Evolutionary conservation across 2,113 vertebrate genomes (phyloP).

Genomic region (Saguinus imperator): DNA sequence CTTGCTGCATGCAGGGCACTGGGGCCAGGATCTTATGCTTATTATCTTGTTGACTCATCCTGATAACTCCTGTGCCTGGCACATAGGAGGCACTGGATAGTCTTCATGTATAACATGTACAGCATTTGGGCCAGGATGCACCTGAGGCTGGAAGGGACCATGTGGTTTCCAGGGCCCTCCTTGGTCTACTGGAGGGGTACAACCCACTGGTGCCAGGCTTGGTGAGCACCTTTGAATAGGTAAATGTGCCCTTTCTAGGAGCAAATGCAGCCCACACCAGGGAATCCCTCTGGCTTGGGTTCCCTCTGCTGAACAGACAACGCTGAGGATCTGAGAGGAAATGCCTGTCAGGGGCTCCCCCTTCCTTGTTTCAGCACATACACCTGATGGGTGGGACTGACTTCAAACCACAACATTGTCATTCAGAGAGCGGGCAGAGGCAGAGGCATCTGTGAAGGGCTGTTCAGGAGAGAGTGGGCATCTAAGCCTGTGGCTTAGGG

Average conservation of each 20-base stretch:
- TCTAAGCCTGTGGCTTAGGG: neutral
- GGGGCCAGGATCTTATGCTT: neutral
- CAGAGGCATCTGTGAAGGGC: neutral
- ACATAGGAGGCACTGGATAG: neutral
- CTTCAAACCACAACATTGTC: neutral
- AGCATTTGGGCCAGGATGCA: neutral
- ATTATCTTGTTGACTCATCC: neutral
- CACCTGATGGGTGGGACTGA: neutral
- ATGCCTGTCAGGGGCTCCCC: too few relatives aligned
- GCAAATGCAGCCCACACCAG: accelerated
- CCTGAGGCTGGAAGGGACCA: neutral
- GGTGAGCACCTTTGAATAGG: neutral
- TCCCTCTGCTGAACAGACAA: accelerated
- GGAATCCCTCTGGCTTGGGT: neutral
- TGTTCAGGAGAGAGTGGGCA: neutral
- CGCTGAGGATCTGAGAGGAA: neutral
- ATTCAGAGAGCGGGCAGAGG: neutral
- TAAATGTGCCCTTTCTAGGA: neutral
- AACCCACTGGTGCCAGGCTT: neutral
- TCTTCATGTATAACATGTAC: neutral
- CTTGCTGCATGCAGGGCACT: neutral
- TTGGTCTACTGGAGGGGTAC: neutral
- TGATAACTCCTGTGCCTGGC: neutral
- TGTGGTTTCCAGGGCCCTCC: neutral
- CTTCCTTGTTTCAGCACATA: neutral